Evolutionary conservation across 2,113 vertebrate species (phyloP), one percentile per base, ranked within the genome.

Genomic region (Corythornis vintsioides): DNA sequence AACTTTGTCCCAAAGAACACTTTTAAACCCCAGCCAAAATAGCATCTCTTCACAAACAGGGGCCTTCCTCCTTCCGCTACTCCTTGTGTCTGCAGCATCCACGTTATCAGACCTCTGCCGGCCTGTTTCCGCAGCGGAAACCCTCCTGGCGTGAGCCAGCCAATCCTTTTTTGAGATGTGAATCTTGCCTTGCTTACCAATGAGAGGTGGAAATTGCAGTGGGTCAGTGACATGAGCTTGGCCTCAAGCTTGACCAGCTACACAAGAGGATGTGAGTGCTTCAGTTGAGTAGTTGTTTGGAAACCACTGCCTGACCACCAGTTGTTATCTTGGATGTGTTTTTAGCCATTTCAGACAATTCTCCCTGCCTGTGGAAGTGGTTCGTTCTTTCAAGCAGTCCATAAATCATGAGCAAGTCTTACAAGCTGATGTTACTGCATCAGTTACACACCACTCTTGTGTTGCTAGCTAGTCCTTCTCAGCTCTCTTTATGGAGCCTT

Each of bases 221-320:
- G 2, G 92, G 71, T 70, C 74, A 43, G 5, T 64, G 86, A 77
- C 94, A 89, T 67, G 70, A 90, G 85, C 89, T 89, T 94, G 93
- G 92, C 86, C 73, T 85, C 74, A 42, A 88, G 73, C 60, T 95
- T 92, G 74, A 95, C 38, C 80, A 94, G 57, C 83, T 89, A 78
- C 73, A 94, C 73, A 83, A 90, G 88, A 96, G 96, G 93, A 97
- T 96, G 79, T 93, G 94, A 93, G 50, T 40, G 61, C 83, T 81
- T 93, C 94, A 95, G 89, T 94, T 82, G 87, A 95, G 65, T 81
- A 70, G 81, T 52, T 96, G 90, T 94, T 96, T 93, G 92, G 71
- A 95, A 96, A 95, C 95, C 70, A 1, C 83, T 92, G 88, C 70
- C 92, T 97, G 93, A 95, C 92, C 91, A 84, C 77, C 81, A 77